Evolutionary conservation across 2,797 vertebrate genomes (phyloP), one percentile per base, ranked within the genome.

Genomic region (Hydrolagus colliei): DNA sequence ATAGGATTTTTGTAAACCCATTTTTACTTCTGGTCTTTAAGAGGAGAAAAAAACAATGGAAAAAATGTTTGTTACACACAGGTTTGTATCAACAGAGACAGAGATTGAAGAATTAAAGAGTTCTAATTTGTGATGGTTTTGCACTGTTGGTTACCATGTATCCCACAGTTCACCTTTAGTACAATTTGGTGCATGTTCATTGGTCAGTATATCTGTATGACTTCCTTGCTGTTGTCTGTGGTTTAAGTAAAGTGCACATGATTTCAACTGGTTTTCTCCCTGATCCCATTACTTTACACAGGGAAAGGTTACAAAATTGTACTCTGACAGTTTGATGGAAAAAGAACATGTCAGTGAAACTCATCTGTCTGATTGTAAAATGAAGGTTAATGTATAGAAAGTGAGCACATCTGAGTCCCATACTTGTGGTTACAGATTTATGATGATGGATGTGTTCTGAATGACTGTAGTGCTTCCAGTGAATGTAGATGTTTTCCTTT

Each of bases 271-370:
- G 9, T n/a, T 80, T 35, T 41, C 79, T 41, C 32, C 41, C 20
- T 13, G 78, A 80, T 80, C 78, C 63, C 63, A 68, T 84, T 84
- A 68, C 9, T 65, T n/a, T 35, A 68, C 65, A 84, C 9, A 20
- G 20, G 71, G 65, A 41, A 68, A 52, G 79, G 65, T 71, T 71
- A 10, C 27, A 32, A 82, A 65, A 84, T 84, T 68, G 12, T 84
- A 9, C 13, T 41, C 22, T 71, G 65, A 84, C 27, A 84, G 65
- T 84, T 35, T 2, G 32, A n/a, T 11, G 13, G 65, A 10, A 18
- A 84, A 52, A 71, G 65, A 35, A 84, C 14, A 71, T 84, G 79
- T 22, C 79, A 84, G 27, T 71, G 65, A 84, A 84, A 18, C 27
- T 84, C 65, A 71, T 27, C 14, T 41, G 79, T 71, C 79, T 68